phyloP scores from a whole-genome alignment of 2,113 vertebrate species.

The Tetrax tetrax region DNA sequence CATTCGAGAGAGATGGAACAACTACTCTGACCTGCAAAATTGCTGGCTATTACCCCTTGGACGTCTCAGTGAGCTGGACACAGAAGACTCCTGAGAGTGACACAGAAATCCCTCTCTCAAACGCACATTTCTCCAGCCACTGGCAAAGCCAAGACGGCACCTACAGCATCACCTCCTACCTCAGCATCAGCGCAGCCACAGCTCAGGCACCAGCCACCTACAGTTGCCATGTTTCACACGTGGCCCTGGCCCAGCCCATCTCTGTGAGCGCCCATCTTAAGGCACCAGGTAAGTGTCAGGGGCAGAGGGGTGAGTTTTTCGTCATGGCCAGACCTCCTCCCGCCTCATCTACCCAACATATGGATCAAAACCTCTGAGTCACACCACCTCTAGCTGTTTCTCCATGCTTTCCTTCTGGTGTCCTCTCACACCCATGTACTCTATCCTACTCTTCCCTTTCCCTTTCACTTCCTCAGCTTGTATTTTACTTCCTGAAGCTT shows the following conservation, averaged over 20 bases:
- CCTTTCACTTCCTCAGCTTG: not conserved
- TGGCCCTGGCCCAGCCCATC: slow-evolving; percentile 59
- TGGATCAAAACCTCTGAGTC: not conserved
- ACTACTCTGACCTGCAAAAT: slow-evolving; percentile 41
- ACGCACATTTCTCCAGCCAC: slow-evolving; percentile 77
- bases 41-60: slow-evolving; percentile 68
- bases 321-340: not conserved
- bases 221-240: slow-evolving; percentile 81
- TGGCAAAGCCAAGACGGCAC: slow-evolving; percentile 77
- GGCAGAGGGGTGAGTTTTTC: accelerated
- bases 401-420: not conserved
- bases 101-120: slow-evolving; percentile 9
- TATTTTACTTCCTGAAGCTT: not conserved
- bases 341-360: not conserved
- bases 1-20: not conserved
- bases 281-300: slow-evolving; percentile 17
- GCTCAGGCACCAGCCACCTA: slow-evolving; percentile 67
- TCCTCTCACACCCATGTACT: not conserved
- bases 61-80: slow-evolving; percentile 52
- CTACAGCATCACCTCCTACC: slow-evolving; percentile 77
- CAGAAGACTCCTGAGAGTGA: not conserved
- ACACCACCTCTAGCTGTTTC: not conserved
- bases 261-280: not conserved
- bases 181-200: slow-evolving; percentile 55
- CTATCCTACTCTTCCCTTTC: not conserved